phyloP scores from a whole-genome alignment of 2,888 invertebrate species.

The Thecophora atra region DNA sequence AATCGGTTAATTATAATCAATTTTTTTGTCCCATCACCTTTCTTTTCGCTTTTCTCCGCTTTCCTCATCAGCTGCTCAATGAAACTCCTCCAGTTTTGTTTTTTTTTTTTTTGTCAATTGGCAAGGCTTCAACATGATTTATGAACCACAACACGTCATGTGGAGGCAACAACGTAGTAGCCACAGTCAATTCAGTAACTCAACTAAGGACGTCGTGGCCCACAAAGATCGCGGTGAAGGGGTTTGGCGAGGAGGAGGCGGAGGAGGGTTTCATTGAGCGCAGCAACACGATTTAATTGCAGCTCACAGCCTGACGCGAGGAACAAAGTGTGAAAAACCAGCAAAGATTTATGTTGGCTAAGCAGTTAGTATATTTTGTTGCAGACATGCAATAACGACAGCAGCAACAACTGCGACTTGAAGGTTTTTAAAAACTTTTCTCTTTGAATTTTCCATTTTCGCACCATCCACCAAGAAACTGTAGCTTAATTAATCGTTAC shows the following conservation, averaged over 20 bases:
- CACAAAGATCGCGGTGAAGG: background rate
- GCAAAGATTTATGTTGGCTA: constrained; percentile 12
- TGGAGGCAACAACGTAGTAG: background rate
- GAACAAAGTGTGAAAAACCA: background rate
- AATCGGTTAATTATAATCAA: constrained; percentile 38
- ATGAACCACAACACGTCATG: constrained; percentile 7
- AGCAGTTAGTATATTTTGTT: constrained; percentile 9
- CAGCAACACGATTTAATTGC: background rate
- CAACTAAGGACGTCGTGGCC: background rate
- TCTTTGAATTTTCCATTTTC: background rate
- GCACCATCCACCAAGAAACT: too few species aligned
- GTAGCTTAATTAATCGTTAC: constrained; percentile 1
- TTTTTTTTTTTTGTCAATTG: constrained; percentile 14
- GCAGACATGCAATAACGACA: background rate
- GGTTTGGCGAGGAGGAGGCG: background rate
- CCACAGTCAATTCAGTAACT: background rate
- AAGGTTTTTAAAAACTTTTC: background rate
- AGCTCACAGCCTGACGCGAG: background rate
- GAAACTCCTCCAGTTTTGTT: background rate
- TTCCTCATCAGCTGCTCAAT: background rate
- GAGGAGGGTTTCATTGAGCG: background rate
- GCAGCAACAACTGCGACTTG: too few species aligned
- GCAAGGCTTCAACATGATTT: constrained; percentile 24
- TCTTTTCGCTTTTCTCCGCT: background rate
- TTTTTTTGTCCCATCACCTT: too few species aligned